Evolutionary conservation across 30 jellyfish, hydroid and myxozoan genomes (phyloP).

Genomic region (Aurelia sp.): DNA sequence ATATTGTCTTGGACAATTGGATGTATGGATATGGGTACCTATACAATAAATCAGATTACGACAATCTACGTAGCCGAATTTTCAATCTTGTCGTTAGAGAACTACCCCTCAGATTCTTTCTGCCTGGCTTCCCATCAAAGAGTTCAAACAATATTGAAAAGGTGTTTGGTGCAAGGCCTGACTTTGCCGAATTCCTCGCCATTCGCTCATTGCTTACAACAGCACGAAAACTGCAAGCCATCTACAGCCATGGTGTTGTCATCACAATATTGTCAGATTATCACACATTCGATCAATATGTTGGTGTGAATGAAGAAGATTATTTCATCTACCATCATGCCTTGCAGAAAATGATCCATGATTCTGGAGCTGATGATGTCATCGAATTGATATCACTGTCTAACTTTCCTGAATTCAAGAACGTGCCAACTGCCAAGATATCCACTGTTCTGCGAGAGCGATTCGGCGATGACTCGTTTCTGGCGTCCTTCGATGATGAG

Average conservation of each 20-base stretch:
- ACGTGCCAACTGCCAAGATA: neutral
- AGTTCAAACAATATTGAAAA: constrained; percentile 45
- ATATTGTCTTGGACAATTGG: constrained; percentile 38
- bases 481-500: constrained; percentile 5
- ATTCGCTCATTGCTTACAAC: constrained; percentile 28
- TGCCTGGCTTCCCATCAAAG: constrained; percentile 69
- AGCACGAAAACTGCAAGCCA: constrained; percentile 60
- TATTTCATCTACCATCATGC: constrained; percentile 47
- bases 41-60: constrained; percentile 20
- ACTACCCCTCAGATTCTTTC: constrained; percentile 40
- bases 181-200: constrained; percentile 55
- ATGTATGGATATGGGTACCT: constrained; percentile 24
- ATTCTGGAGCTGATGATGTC: constrained; percentile 59
- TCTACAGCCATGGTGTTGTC: constrained; percentile 47
- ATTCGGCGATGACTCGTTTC: constrained; percentile 30
- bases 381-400: constrained; percentile 42
- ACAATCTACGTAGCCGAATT: constrained; percentile 10
- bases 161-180: constrained; percentile 50
- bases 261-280: constrained; percentile 55
- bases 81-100: neutral
- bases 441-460: constrained; percentile 2
- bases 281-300: constrained; percentile 66
- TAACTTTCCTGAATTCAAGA: constrained; percentile 43
- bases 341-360: constrained; percentile 23
- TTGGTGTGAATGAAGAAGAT: constrained; percentile 49